Evolutionary conservation across 1,140 invertebrate genomes (phyloP), one percentile per base, ranked within the genome.

Genomic region (Calephelis virginiensis): DNA sequence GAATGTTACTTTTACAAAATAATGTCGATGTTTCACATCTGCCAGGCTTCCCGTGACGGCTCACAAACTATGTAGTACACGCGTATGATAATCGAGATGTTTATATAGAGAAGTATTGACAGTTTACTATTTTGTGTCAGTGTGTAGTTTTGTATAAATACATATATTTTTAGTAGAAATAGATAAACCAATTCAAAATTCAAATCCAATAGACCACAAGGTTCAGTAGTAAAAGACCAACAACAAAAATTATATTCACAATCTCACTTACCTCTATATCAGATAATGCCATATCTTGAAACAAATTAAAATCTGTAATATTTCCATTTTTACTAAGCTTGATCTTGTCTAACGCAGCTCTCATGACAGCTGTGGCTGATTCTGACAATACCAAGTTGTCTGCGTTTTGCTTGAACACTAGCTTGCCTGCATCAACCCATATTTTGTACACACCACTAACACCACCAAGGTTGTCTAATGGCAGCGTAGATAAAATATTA

Each of bases 291-390:
- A 92, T 74, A 66, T 90, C 86, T 69, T 73, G 83, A 53, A 92
- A 91, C 11, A 92, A 70, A 76, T 80, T 85, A 67, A 72, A 76
- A 40, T 86, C 80, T 72, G 65, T 80, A 0, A 71, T 69, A 61
- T 80, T 85, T 11, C 74, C 78, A 77, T 79, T 82, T 56, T 84
- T 77, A 66, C 72, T 81, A 13, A 83, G 73, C 73, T 91, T 92
- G 11, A 92, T 88, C 77, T 87, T 90, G 72, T 91, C 89, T 17
- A 95, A 81, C 13, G 93, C 91, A 49, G 94, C 93, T 76, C 95
- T 89, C 93, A 95, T 93, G 5, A 93, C 93, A 38, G 94, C 92
- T 12, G 94, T 94, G 11, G 92, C 92, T 12, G 94, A 93, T 80
- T 95, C 95, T 49, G 95, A 70, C 38, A 95, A 77, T 45, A 92